These are phyloP conservation scores for Ctenopoma multispine DNA, from an alignment of 2,797 vertebrate genomes.

Conservation along the genomic window DNA sequence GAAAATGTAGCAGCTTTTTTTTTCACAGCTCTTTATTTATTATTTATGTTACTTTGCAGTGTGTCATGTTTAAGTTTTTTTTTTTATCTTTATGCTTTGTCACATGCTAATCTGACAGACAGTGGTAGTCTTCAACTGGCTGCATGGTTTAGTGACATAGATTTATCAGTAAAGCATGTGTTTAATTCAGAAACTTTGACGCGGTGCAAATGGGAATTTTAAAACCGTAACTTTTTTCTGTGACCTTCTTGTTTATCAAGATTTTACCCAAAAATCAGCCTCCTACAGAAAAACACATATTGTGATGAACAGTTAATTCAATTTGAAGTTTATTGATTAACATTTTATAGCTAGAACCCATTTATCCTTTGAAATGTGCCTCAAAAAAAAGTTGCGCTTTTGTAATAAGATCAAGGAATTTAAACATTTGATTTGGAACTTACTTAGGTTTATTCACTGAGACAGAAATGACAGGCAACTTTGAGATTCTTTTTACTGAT, in stretches of 20 bases:
- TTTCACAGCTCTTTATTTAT: no score
- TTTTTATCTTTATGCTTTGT: no score
- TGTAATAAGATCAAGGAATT: slow-evolving; percentile 60
- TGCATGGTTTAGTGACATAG: not conserved
- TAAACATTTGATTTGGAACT: slow-evolving; percentile 67
- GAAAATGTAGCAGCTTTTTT: no score
- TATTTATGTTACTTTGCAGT: no score
- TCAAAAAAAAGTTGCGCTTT: slow-evolving; percentile 53
- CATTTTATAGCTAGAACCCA: slow-evolving; percentile 62
- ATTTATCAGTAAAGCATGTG: not conserved
- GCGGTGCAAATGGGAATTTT: slow-evolving; percentile 1
- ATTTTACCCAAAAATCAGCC: slow-evolving; percentile 19
- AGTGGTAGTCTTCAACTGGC: not conserved
- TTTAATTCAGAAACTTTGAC: not conserved
- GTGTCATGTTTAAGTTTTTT: no score
- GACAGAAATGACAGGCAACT: slow-evolving; percentile 71
- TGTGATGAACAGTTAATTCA: slow-evolving; percentile 41
- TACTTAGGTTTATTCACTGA: slow-evolving; percentile 44
- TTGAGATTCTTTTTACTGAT: slow-evolving; percentile 77
- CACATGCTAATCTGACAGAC: not conserved
- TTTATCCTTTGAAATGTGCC: slow-evolving; percentile 52
- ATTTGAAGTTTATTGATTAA: slow-evolving; percentile 66
- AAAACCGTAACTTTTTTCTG: not conserved
- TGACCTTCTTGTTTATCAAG: slow-evolving; percentile 24
- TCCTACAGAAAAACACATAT: slow-evolving; percentile 26